Base-by-base conservation (phyloP, 2,113 vertebrate species). In the Polypterus bichir region DNA sequence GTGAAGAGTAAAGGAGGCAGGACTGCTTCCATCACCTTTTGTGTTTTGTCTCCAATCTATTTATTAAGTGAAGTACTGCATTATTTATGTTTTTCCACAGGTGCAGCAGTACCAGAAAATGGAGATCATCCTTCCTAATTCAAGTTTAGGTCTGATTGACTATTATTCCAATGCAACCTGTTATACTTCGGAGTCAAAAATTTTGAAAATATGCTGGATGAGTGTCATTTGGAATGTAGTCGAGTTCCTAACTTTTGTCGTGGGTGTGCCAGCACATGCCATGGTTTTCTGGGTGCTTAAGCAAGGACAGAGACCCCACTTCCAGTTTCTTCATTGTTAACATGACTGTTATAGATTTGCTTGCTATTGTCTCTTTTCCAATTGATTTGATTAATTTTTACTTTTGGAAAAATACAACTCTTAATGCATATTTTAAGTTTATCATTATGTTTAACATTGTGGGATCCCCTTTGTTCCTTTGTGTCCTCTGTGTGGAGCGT, bases 401-500 rank as follows among this genome's bases (percentile, higher is more conserved):
- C 11, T 57, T 80, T 11, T 62, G 81, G 59, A 62, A 64, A 1
- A 9, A 81, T 62, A 27, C 27, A 27, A 27, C 27, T 1, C 59
- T 83, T 51, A 82, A 79, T 81, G 74, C 71, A 61, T 65, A 77
- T n/a, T 74, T 77, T 61, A 71, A 69, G 46, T 80, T 86, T 3
- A 70, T 77, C 0, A 85, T 85, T 1, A 83, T 83, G 0, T 7
- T 85, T 59, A 87, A 87, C 55, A 82, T 86, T 9, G 27, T 66
- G 0, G 49, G 49, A 9, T 73, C 80, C 0, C 78, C 80, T 0
- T 69, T 86, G 9, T 87, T 86, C 66, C 74, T 86, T 53, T 79
- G 80, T 3, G 85, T 83, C 44, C 82, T 87, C 63, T 83, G 79
- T 61, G 49, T 85, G 44, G 83, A 87, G 62, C 80, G 82, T 62